Conservation (phyloP, 2,888 invertebrate genomes). For the Sthenelais limicola region DNA sequence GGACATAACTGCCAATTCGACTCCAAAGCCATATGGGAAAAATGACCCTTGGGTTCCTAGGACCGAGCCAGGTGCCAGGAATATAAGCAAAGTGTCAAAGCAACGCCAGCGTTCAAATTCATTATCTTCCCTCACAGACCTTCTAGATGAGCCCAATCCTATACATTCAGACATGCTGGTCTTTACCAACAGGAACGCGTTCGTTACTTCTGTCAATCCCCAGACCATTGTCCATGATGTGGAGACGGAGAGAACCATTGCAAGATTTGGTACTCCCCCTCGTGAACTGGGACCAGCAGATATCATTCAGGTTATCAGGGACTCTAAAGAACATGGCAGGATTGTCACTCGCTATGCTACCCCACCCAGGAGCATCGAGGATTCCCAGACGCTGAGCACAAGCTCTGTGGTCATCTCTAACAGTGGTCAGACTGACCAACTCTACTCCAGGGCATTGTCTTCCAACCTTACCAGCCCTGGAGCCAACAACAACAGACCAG, state of each 20-base stretch:
- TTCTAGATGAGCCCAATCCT: background rate
- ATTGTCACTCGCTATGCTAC: conserved; percentile 42
- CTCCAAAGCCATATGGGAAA: too few relatives aligned
- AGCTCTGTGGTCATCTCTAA: background rate
- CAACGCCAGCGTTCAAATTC: background rate
- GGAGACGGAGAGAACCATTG: conserved; percentile 18
- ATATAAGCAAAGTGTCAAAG: background rate
- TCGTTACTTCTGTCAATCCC: background rate
- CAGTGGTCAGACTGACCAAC: too few relatives aligned
- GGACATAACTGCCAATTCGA: too few relatives aligned
- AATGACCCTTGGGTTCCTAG: conserved; percentile 23
- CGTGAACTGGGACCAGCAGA: conserved; percentile 42
- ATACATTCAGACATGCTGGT: conserved; percentile 36
- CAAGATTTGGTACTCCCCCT: conserved; percentile 43
- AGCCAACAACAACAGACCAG: background rate
- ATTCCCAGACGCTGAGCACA: conserved; percentile 11
- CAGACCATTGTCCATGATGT: background rate
- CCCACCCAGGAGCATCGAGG: conserved; percentile 31
- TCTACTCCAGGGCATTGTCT: too few relatives aligned
- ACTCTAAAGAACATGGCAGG: conserved; percentile 5
- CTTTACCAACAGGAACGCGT: conserved; percentile 42
- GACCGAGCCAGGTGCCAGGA: background rate
- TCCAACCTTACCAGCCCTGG: too few relatives aligned
- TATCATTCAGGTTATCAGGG: conserved; percentile 26
- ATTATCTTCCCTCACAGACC: conserved; percentile 8